Conservation (phyloP, 2,888 invertebrate genomes). For the Acanthacorydalis orientalis region DNA sequence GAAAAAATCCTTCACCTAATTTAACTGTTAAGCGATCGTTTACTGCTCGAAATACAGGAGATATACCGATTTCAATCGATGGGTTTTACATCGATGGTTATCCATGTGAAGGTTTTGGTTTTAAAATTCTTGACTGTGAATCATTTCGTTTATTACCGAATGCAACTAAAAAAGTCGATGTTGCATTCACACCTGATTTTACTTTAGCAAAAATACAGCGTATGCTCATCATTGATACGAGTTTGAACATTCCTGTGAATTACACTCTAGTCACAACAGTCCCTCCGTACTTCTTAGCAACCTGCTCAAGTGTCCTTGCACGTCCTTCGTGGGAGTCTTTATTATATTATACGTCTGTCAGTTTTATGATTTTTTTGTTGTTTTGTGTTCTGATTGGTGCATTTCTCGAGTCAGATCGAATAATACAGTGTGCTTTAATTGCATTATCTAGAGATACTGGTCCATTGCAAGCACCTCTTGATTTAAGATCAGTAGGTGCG, state of each 20-base stretch:
- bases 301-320: slow-evolving; percentile 49
- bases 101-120: slow-evolving; percentile 63
- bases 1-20: slow-evolving; percentile 34
- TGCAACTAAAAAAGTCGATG: slow-evolving; percentile 58
- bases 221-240: slow-evolving; percentile 41
- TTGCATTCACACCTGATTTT: slow-evolving; percentile 79
- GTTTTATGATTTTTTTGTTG: slow-evolving; percentile 41
- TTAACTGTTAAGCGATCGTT: slow-evolving; percentile 67
- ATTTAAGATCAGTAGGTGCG: slow-evolving; percentile 37
- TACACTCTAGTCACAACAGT: slow-evolving; percentile 52
- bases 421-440: slow-evolving; percentile 34
- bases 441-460: slow-evolving; percentile 33
- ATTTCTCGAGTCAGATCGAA: slow-evolving; percentile 53
- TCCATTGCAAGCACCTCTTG: slow-evolving; percentile 39
- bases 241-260: slow-evolving; percentile 40
- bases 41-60: slow-evolving; percentile 78
- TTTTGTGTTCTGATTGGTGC: slow-evolving; percentile 48
- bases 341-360: slow-evolving; percentile 44
- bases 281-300: slow-evolving; percentile 40
- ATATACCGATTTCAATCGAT: slow-evolving; percentile 61
- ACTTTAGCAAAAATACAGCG: slow-evolving; percentile 58
- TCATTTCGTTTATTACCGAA: slow-evolving; percentile 57
- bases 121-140: slow-evolving; percentile 56
- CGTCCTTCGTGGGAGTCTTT: slow-evolving; percentile 63
- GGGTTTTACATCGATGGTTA: slow-evolving; percentile 47